Conservation (phyloP, 35 echinoderm and acorn worm species). For the Ophiothrix spiculata region DNA sequence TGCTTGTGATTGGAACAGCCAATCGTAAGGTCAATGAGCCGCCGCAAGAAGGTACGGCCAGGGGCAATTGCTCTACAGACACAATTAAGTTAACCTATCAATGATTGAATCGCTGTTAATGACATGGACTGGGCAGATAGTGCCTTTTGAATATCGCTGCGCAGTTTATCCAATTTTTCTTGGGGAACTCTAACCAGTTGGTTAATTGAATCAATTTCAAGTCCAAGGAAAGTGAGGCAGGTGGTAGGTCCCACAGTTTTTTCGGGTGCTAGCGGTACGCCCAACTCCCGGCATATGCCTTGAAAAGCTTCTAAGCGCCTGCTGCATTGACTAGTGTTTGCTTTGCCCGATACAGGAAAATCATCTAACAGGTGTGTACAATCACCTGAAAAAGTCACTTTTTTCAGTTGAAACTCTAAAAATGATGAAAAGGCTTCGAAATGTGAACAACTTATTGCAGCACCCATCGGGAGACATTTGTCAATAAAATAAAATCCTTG, state of each 20-base stretch:
- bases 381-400: not conserved
- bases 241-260: constrained; percentile 36
- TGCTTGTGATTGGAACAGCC: not conserved
- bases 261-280: constrained; percentile 18
- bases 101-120: not conserved
- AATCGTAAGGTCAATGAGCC: constrained; percentile 24
- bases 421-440: not conserved
- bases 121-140: not conserved
- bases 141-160: not conserved
- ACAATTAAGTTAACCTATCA: constrained; percentile 23
- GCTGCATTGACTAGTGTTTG: not conserved
- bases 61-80: constrained; percentile 17
- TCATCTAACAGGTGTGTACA: not conserved
- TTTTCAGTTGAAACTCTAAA: not conserved
- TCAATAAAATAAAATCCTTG: not conserved
- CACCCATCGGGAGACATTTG: not conserved
- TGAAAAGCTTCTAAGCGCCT: not conserved
- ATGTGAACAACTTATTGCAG: not conserved
- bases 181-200: not conserved
- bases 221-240: constrained; percentile 16
- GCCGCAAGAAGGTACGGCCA: constrained; percentile 10
- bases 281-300: not conserved
- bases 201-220: constrained; percentile 21
- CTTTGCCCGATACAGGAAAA: not conserved
- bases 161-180: constrained; percentile 6